Conservation (phyloP, 2,888 invertebrate species). For the Panzeria rudis region DNA sequence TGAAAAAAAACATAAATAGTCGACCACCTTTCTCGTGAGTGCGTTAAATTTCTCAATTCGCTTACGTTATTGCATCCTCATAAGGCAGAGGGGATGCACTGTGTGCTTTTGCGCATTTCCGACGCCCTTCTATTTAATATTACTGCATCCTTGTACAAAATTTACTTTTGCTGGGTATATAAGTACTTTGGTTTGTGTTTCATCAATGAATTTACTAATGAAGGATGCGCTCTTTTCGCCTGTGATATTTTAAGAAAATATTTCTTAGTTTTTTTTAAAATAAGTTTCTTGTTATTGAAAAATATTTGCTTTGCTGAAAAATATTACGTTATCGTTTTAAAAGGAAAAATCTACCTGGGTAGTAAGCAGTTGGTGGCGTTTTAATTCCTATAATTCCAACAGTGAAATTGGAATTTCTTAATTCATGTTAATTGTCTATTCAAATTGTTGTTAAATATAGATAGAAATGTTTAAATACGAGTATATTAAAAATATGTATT, state of each 20-base stretch:
- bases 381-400: constrained; percentile 6
- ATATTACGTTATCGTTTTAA: neutral
- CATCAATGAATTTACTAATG: neutral
- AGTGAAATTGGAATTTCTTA: constrained; percentile 20
- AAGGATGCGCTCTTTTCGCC: neutral
- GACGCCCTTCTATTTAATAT: too few species aligned
- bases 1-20: too few species aligned
- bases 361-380: constrained; percentile 1
- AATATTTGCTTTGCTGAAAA: neutral
- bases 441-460: neutral
- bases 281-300: neutral
- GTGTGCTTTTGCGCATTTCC: too few species aligned
- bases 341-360: constrained; percentile 1
- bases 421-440: neutral
- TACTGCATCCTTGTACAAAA: too few species aligned
- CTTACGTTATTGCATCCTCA: too few species aligned
- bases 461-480: neutral
- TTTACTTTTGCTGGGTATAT: too few species aligned
- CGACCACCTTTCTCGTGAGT: too few species aligned
- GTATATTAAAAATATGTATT: neutral
- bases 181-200: neutral
- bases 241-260: neutral
- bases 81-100: too few species aligned
- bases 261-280: neutral
- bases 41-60: too few species aligned